Percentiles rank a stretch among this genome's conserved stretches.
Evolutionary conservation across 2,888 invertebrate species (phyloP).

Genomic region (Dichetophora obliterata): DNA sequence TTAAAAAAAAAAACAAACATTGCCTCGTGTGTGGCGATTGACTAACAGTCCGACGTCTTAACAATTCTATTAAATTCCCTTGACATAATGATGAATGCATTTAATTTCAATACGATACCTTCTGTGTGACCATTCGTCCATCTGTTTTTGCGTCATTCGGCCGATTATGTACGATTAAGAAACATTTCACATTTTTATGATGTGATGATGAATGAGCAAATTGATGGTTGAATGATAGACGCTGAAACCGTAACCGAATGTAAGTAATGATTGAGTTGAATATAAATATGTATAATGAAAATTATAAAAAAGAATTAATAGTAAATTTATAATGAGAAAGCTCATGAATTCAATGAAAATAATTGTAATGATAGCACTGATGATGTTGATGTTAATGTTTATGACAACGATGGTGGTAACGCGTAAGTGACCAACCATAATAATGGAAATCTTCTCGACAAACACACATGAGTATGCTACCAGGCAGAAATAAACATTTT

Average conservation of each 20-base stretch:
- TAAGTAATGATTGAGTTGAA: background rate
- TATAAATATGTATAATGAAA: background rate
- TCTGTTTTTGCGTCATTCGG: background rate
- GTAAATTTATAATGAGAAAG: slow-evolving; percentile 21
- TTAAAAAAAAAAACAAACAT: too few relatives aligned
- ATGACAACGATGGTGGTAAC: background rate
- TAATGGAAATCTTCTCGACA: slow-evolving; percentile 2
- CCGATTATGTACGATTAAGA: slow-evolving; percentile 20
- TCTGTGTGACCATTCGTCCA: background rate
- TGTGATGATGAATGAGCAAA: slow-evolving; percentile 25
- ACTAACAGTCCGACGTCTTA: too few relatives aligned
- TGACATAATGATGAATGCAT: slow-evolving; percentile 14
- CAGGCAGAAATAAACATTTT: slow-evolving; percentile 4
- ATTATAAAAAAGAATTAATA: background rate
- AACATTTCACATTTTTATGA: slow-evolving; percentile 30
- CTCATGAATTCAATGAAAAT: slow-evolving; percentile 17
- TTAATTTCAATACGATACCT: background rate
- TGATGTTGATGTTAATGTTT: slow-evolving; percentile 17
- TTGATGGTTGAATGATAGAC: slow-evolving; percentile 14
- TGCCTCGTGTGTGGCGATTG: too few relatives aligned
- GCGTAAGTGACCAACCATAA: background rate
- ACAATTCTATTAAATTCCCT: background rate
- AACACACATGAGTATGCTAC: background rate
- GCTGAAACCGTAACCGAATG: background rate
- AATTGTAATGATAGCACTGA: background rate